These are phyloP conservation scores for sheep (Ovis aries) DNA, from an alignment of 2,113 vertebrate species.

Conservation along the genomic window DNA sequence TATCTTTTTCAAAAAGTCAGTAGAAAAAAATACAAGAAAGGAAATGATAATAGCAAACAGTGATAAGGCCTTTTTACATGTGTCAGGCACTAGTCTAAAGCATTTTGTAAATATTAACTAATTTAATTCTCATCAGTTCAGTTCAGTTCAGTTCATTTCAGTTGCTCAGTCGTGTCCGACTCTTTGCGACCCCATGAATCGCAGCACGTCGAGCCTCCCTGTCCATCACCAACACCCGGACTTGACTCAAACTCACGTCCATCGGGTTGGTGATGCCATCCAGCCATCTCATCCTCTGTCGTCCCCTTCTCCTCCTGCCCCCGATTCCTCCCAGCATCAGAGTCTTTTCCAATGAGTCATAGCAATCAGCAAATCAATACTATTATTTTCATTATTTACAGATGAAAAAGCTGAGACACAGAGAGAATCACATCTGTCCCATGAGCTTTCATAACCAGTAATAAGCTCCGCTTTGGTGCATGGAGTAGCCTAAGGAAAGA, in stretches of 20 bases:
- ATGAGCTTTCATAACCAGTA: background rate
- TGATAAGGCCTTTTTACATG: background rate
- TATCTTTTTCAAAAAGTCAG: background rate
- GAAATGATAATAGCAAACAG: background rate
- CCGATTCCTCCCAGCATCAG: too few relatives aligned
- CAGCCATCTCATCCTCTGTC: too few relatives aligned
- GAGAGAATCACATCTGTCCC: background rate
- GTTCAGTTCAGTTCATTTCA: too few relatives aligned
- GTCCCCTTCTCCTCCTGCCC: too few relatives aligned
- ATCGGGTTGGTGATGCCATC: too few relatives aligned
- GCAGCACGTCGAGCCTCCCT: too few relatives aligned
- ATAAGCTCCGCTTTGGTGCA: background rate
- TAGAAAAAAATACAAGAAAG: background rate
- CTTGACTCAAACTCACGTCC: too few relatives aligned
- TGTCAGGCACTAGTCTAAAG: background rate
- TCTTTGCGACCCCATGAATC: too few relatives aligned
- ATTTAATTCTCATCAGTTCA: background rate
- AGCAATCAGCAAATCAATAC: background rate
- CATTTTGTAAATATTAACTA: background rate
- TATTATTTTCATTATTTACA: background rate
- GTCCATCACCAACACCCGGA: too few relatives aligned
- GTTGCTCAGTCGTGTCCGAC: too few relatives aligned
- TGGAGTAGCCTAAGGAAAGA: background rate
- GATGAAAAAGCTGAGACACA: background rate
- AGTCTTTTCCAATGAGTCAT: too few relatives aligned